A percentile compares a stretch with the other conserved stretches of the same genome.
Conservation (phyloP, 2,113 vertebrate species). For the Ochotona curzoniae region DNA sequence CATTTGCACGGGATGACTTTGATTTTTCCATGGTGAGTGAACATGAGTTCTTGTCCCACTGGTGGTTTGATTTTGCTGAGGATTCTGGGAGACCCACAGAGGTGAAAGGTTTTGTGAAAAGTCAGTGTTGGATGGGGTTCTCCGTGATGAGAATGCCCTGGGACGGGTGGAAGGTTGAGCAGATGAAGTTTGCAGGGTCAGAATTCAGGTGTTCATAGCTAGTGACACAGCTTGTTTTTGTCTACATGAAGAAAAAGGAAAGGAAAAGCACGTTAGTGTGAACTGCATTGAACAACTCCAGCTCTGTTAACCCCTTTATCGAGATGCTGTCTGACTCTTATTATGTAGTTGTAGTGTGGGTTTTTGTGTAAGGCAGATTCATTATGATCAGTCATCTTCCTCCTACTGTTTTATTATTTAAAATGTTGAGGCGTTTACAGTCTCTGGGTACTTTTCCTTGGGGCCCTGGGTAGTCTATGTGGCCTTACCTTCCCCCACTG, state of each 20-base stretch:
- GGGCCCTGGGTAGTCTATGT: background rate
- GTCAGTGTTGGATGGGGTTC: background rate
- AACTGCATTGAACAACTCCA: background rate
- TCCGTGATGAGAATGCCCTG: background rate
- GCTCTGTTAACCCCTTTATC: background rate
- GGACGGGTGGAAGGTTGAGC: background rate
- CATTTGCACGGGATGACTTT: background rate
- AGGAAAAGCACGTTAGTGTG: background rate
- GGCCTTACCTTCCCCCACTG: background rate
- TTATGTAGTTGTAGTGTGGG: background rate
- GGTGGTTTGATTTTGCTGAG: background rate
- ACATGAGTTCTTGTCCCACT: background rate
- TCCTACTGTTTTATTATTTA: background rate
- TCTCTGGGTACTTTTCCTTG: background rate
- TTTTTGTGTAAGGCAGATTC: background rate
- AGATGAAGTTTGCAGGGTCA: background rate
- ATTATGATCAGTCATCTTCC: background rate
- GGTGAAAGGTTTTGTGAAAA: background rate
- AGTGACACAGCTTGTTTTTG: background rate
- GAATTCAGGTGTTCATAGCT: background rate
- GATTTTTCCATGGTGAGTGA: background rate
- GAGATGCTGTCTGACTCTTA: background rate
- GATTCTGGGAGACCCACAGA: background rate
- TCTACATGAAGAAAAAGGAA: background rate
- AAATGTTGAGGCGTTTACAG: background rate